Evolutionary conservation across 2,113 vertebrate genomes (phyloP), one percentile per base, ranked within the genome.

Genomic region (Plestiodon gilberti): DNA sequence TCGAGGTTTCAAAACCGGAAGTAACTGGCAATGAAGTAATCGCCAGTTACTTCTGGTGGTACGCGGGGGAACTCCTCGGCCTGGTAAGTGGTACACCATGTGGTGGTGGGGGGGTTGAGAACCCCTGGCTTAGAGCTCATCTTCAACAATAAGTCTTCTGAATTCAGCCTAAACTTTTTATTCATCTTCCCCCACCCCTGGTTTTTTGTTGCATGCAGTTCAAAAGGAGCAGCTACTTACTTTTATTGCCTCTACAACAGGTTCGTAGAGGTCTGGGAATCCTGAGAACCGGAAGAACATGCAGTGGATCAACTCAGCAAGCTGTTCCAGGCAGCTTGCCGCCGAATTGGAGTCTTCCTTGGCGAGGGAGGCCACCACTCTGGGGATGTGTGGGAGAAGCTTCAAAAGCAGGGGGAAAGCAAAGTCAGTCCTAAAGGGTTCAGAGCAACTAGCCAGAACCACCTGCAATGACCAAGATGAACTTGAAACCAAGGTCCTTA

Each of bases 221-320:
- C 0, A 78, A 33, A 74, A 64, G 0, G 0, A 55, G 0, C n/a
- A 1, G 94, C 94, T 93, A 97, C 97, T 94, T 93, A 97, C 97
- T 95, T 97, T 97, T 82, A 97, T 64, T 1, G 95, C 96, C 80
- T 97, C 97, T 85, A 98, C 94, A 82, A 98, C 92, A 3, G 97
- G 97, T 79, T 97, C 97, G 0, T 98, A 98, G 52, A 98, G 96
- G 55, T 98, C 97, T 20, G 97, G 97, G 85, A 97, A 98, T 76
- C 97, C 97, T 0, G 97, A 96, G 89, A 97, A 98, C 25, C 97
- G 96, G 93, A 97, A 97, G 89, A 98, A 96, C 96, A 98, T 97
- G 90, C 97, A 98, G 78, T 98, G 97, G 73, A 97, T 93, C 88
- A 98, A 93, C 92, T 97, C 96, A 0, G 96, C 94, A 43, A 98